Evolutionary conservation across 2,888 invertebrate species (phyloP).

Genomic region (Dascillus cervinus): DNA sequence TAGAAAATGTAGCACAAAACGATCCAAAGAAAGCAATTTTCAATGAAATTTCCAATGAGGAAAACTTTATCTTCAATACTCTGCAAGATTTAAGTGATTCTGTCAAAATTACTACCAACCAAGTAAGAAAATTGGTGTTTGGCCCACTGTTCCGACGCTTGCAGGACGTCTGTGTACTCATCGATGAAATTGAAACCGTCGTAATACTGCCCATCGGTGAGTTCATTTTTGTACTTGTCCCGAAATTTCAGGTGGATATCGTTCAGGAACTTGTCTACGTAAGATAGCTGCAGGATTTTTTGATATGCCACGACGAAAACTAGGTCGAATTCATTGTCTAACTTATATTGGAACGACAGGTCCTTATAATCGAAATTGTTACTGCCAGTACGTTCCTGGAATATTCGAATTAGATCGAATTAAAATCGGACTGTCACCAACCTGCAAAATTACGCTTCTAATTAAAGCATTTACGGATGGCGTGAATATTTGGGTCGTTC

Average conservation of each 20-base stretch:
- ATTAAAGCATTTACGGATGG: slow-evolving; percentile 93
- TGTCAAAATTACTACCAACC: no score
- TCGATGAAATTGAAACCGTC: slow-evolving; percentile 60
- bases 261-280: slow-evolving; percentile 93
- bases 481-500: slow-evolving; percentile 84
- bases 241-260: slow-evolving; percentile 92
- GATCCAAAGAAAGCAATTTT: no score
- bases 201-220: slow-evolving; percentile 48
- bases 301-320: slow-evolving; percentile 98
- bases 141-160: slow-evolving; percentile 70
- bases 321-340: slow-evolving; percentile 98
- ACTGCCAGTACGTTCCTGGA: slow-evolving; percentile 67
- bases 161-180: slow-evolving; percentile 59
- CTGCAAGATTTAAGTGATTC: no score
- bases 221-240: slow-evolving; percentile 86
- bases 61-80: no score
- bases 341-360: slow-evolving; percentile 85
- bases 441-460: slow-evolving; percentile 93
- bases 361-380: slow-evolving; percentile 80
- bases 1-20: no score
- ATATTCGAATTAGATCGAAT: slow-evolving; percentile 9
- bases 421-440: slow-evolving; percentile 7
- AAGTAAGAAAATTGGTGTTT: slow-evolving; percentile 65
- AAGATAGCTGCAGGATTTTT: slow-evolving; percentile 90
- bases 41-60: no score